A percentile compares a stretch with the other conserved stretches of the same genome.
These are phyloP conservation scores for Bombycilla garrulus DNA, from an alignment of 2,113 vertebrate species.

Conservation along the genomic window DNA sequence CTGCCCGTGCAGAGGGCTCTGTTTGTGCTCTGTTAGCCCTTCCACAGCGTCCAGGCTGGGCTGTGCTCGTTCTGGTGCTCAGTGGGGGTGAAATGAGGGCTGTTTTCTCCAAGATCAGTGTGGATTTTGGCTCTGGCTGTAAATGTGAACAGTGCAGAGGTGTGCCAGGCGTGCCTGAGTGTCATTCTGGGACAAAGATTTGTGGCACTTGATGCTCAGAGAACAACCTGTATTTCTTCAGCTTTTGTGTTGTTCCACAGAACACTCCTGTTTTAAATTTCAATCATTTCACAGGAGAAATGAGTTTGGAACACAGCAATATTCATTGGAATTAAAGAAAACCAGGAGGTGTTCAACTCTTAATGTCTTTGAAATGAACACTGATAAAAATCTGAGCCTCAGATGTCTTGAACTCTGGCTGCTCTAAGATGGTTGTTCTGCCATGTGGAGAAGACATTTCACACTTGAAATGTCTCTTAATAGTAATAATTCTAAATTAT, in stretches of 20 bases:
- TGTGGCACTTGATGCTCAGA: not conserved
- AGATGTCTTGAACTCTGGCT: not conserved
- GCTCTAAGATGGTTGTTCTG: not conserved
- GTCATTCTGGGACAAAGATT: not conserved
- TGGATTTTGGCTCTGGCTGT: not conserved
- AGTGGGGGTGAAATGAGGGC: not conserved
- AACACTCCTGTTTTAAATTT: not conserved
- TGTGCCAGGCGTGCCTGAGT: not conserved
- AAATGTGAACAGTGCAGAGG: not conserved
- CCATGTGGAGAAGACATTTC: not conserved
- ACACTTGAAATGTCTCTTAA: not conserved
- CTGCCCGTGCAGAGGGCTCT: not conserved
- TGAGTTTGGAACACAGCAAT: not conserved
- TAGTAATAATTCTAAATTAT: not conserved
- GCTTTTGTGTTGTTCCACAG: fast-evolving
- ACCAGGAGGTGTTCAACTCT: not conserved
- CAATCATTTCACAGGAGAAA: not conserved
- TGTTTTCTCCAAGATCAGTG: not conserved
- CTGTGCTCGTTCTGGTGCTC: not conserved
- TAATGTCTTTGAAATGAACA: not conserved
- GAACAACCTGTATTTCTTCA: not conserved
- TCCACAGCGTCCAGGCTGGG: fast-evolving
- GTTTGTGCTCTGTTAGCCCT: not conserved
- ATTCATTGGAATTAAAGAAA: not conserved
- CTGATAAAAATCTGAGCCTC: not conserved